Conservation (phyloP, 2,113 vertebrate species). For the Romanogobio albipinnatus region DNA sequence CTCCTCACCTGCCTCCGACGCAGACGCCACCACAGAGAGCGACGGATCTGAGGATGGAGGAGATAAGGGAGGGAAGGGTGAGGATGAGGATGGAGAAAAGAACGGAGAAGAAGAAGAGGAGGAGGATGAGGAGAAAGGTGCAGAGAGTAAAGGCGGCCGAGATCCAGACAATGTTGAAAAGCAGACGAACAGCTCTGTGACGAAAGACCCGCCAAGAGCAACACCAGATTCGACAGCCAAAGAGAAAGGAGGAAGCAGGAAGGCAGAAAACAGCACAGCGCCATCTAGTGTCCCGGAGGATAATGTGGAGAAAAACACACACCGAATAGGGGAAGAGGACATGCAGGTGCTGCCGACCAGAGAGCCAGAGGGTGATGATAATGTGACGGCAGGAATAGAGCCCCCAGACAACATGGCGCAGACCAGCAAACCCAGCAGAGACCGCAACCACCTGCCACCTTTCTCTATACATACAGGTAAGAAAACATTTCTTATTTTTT, state of each 20-base stretch:
- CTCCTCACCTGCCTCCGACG: slow-evolving; percentile 68
- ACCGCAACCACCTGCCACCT: slow-evolving; percentile 74
- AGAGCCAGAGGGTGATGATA: slow-evolving; percentile 66
- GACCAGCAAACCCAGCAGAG: slow-evolving; percentile 47
- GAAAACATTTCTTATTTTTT: slow-evolving; percentile 61
- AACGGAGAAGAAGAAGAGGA: slow-evolving; percentile 80
- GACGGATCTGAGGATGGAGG: slow-evolving; percentile 69
- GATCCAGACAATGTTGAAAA: slow-evolving; percentile 42
- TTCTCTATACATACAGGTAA: slow-evolving; percentile 89
- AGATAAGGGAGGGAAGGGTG: slow-evolving; percentile 74
- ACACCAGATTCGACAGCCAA: slow-evolving; percentile 71
- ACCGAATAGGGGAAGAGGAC: slow-evolving; percentile 46
- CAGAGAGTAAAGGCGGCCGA: slow-evolving; percentile 75
- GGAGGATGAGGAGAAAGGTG: slow-evolving; percentile 75
- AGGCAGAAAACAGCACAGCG: slow-evolving; percentile 45
- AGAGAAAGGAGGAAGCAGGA: slow-evolving; percentile 72
- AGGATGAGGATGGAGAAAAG: slow-evolving; percentile 79
- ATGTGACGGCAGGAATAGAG: slow-evolving; percentile 65
- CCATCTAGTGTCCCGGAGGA: slow-evolving; percentile 60
- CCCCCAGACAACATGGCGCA: slow-evolving; percentile 64
- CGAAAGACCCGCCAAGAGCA: slow-evolving; percentile 52
- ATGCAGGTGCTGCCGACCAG: slow-evolving; percentile 67
- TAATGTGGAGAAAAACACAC: slow-evolving; percentile 53
- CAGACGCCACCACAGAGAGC: slow-evolving; percentile 55
- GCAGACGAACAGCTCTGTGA: slow-evolving; percentile 42